Conservation (phyloP, 1,140 invertebrate genomes). For the Cheumatopsyche charites region DNA sequence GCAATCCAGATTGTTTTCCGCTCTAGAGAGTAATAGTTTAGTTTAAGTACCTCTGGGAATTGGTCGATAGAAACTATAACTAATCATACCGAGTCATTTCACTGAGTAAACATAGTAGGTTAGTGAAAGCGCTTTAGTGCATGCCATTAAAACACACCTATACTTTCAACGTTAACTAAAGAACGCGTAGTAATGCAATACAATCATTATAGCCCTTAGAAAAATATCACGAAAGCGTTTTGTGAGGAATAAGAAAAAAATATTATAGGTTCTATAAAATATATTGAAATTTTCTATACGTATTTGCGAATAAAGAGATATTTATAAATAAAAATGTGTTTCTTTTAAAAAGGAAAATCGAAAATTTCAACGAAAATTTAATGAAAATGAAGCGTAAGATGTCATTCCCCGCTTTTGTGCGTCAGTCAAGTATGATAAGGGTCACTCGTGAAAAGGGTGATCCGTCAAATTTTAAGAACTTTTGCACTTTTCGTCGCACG, state of each 20-base stretch:
- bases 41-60: too few relatives aligned
- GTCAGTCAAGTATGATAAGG: slow-evolving; percentile 11
- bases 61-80: not conserved
- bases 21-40: too few relatives aligned
- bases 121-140: slow-evolving; percentile 24
- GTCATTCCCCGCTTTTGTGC: slow-evolving; percentile 5
- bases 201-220: too few relatives aligned
- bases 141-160: slow-evolving; percentile 17
- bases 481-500: slow-evolving; percentile 3
- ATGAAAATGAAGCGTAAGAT: slow-evolving; percentile 17
- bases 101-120: slow-evolving; percentile 3
- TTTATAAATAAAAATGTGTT: too few relatives aligned
- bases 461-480: slow-evolving; percentile 19
- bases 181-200: not conserved
- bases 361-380: slow-evolving; percentile 1
- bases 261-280: too few relatives aligned
- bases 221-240: too few relatives aligned
- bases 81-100: slow-evolving; percentile 6
- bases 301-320: too few relatives aligned
- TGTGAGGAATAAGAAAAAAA: too few relatives aligned
- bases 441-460: slow-evolving; percentile 11
- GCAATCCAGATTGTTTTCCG: too few relatives aligned
- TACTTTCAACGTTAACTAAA: slow-evolving; percentile 17
- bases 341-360: too few relatives aligned
- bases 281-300: too few relatives aligned